Evolutionary conservation across 2,113 vertebrate species (phyloP), one percentile per base, ranked within the genome.

Genomic region (Ifrita kowaldi): DNA sequence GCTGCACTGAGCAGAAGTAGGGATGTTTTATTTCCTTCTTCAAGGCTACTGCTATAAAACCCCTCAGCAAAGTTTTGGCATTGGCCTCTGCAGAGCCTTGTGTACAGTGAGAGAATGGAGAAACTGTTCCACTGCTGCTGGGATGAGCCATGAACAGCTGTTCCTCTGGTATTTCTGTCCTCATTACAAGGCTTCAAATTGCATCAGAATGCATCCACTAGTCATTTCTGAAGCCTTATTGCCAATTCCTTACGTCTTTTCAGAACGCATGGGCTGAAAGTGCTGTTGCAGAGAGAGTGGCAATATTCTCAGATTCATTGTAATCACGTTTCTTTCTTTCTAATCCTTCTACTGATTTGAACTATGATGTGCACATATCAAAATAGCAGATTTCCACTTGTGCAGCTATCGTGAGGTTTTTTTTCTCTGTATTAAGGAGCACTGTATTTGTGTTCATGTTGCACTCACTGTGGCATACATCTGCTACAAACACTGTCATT

Each of bases 101-200:
- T 3, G 49, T 56, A 68, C 44, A 63, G 32, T 1, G 17, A 60
- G 60, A 68, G 73, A 90, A 71, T 0, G 0, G 82, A 77, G 60
- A 37, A 89, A 42, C 44, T 26, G 75, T 39, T 73, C 71, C 26
- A 56, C 55, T 65, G 73, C 80, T 64, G 37, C 78, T 33, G 46
- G 73, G 73, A 76, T 96, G 73, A 84, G 75, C 60, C 57, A 67
- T 0, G 30, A 84, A 77, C 85, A 94, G 90, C 88, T 96, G 90
- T 32, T 89, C 68, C 62, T 59, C 44, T 64, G 49, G 53, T 87
- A 92, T 84, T 87, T 93, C 47, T 89, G 63, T 83, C 77, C 89
- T 89, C 89, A 69, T 84, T 93, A 94, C 57, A 46, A 57, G 56
- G 71, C 69, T 95, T 65, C 56, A 79, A 56, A 94, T 67, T 90